Evolutionary conservation across 2,113 vertebrate species (phyloP).

Genomic region (Periophthalmodon schlosseri): DNA sequence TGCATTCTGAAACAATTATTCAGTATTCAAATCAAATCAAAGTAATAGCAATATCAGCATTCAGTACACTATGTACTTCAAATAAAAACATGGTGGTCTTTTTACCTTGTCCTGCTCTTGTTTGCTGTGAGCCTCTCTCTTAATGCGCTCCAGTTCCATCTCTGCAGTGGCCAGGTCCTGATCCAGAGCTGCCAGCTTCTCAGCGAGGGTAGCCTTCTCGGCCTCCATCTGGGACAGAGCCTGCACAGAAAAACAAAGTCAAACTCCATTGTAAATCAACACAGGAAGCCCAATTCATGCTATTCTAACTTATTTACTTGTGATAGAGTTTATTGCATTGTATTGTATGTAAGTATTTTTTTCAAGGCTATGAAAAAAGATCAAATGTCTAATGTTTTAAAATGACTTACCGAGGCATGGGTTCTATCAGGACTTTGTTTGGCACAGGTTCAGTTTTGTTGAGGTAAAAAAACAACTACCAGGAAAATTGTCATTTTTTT

Average conservation of each 20-base stretch:
- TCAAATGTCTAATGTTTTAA: too few species aligned
- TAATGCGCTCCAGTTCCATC: constrained; percentile 68
- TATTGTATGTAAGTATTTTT: too few species aligned
- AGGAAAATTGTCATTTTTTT: background rate
- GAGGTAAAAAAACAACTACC: background rate
- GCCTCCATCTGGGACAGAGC: constrained; percentile 78
- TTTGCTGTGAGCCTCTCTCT: constrained; percentile 67
- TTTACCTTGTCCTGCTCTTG: constrained; percentile 81
- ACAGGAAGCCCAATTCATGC: background rate
- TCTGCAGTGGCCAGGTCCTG: constrained; percentile 61
- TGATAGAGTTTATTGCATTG: too few species aligned
- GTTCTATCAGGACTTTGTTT: background rate
- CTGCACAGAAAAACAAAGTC: constrained; percentile 56
- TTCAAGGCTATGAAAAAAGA: too few species aligned
- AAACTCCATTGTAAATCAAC: background rate
- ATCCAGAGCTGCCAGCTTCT: constrained; percentile 68
- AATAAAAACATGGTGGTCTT: background rate
- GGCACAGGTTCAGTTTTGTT: background rate
- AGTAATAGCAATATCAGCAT: background rate
- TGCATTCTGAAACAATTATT: constrained; percentile 60
- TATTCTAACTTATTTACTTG: background rate
- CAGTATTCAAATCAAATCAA: background rate
- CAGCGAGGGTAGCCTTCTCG: constrained; percentile 70
- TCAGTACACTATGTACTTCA: background rate
- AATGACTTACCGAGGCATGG: background rate